Conservation (phyloP, 2,113 vertebrate genomes). For the Brienomyrus brachyistius region DNA sequence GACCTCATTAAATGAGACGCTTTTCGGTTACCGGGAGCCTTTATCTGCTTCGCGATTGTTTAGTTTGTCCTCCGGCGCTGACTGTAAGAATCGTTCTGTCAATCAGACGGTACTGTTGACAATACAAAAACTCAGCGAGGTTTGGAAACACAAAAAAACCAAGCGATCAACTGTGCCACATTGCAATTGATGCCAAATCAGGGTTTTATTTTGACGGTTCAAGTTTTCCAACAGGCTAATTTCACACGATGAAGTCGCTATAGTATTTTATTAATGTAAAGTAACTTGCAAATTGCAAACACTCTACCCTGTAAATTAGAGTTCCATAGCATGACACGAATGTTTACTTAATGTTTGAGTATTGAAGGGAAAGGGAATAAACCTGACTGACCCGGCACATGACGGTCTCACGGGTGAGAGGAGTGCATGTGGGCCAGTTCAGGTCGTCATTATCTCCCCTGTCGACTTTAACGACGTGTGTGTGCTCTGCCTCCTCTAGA, state of each 20-base stretch:
- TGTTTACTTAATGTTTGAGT: not conserved
- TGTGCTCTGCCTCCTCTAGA: not conserved
- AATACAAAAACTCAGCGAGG: not conserved
- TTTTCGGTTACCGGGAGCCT: not conserved
- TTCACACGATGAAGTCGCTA: not conserved
- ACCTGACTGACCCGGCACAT: not conserved
- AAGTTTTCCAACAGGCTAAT: not conserved
- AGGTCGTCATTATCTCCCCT: not conserved
- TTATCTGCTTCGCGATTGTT: not conserved
- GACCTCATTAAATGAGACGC: constrained; percentile 8
- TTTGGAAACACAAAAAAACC: not conserved
- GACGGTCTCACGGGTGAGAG: not conserved
- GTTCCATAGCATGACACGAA: not conserved
- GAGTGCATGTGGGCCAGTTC: not conserved
- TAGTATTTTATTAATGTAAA: not conserved
- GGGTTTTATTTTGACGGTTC: not conserved
- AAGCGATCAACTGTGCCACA: not conserved
- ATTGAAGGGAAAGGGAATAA: not conserved
- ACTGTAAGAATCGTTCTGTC: not conserved
- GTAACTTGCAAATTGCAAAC: not conserved
- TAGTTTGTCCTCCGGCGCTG: not conserved
- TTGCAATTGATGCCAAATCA: not conserved
- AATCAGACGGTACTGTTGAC: not conserved
- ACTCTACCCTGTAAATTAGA: not conserved
- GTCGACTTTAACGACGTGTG: not conserved